A percentile compares a stretch with the other conserved stretches of the same genome.
These are phyloP conservation scores for Pantherophis vulpinus DNA, from an alignment of 2,797 vertebrate genomes.

Conservation along the genomic window DNA sequence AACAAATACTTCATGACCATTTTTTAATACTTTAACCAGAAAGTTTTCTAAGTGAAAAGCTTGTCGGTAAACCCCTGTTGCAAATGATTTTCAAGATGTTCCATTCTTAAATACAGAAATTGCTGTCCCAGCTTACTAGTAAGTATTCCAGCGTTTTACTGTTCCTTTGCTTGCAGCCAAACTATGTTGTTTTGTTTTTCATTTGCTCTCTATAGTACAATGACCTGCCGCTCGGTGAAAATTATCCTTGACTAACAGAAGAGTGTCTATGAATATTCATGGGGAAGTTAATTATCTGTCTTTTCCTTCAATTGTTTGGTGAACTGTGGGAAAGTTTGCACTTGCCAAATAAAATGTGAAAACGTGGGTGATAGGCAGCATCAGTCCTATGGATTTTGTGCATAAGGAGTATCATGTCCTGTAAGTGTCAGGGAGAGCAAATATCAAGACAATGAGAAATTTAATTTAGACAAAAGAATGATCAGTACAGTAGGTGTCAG, in stretches of 20 bases:
- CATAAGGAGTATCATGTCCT: conserved; percentile 5
- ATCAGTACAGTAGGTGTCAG: background rate
- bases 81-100: conserved; percentile 9
- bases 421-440: background rate
- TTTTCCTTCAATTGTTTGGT: conserved; percentile 27
- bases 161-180: conserved; percentile 28
- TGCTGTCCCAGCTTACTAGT: conserved; percentile 10
- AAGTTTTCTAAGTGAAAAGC: conserved; percentile 1
- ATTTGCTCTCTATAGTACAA: conserved; percentile 41
- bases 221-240: conserved; percentile 35
- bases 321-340: conserved; percentile 27
- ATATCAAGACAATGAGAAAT: background rate
- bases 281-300: conserved; percentile 21
- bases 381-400: background rate
- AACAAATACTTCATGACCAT: background rate
- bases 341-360: conserved; percentile 3
- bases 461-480: background rate
- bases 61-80: background rate
- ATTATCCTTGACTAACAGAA: conserved; percentile 44
- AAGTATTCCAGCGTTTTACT: background rate
- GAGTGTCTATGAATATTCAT: conserved; percentile 35
- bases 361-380: background rate
- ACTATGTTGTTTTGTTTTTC: conserved; percentile 13
- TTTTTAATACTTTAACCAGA: background rate
- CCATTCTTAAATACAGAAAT: conserved; percentile 32